Base-by-base conservation (phyloP, 2,797 vertebrate genomes). In the Protosalanx chinensis region DNA sequence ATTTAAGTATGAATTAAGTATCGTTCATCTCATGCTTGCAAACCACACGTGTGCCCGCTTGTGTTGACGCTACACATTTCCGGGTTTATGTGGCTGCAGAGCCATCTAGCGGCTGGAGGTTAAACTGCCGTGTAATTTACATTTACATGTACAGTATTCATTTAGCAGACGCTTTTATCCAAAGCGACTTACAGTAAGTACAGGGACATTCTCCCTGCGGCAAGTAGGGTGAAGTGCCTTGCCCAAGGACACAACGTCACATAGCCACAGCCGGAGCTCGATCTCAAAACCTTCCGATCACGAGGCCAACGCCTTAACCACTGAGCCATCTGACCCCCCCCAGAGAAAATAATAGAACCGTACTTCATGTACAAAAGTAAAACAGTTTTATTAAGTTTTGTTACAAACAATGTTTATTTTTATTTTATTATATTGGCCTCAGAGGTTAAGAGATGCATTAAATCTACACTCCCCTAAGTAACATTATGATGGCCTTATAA, bases 21-120 rank as follows among this genome's bases (percentile, higher is more conserved):
- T 67, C 27, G 30, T 67, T 23, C 49, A 27, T 51, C 29, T 67
- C 49, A 30, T 51, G 65, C 65, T 30, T 56, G 65, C 65, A 13
- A 12, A 29, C 49, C 46, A 56, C 18, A 49, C 29, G 65, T 53
- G 65, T 66, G 41, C 8, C 16, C 30, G 49, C 29, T 23, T 16
- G 30, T 49, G 49, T 64, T 37, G 62, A 37, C 49, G 12, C 49
- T 53, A 53, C 32, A 16, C 46, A 20, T 32, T 67, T 67, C 49
- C 65, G 65, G 41, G 64, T 66, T 27, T 13, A 66, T 16, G 18
- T 18, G 15, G 23, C 65, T 53, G 8, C 16, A 67, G 46, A 5
- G 65, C 65, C 46, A 27, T 12, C 49, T 67, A 67, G 46, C 46
- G 65, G 49, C 12, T 10, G 49, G 64, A 67, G 41, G 3, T 23